Evolutionary conservation across 2,888 invertebrate genomes (phyloP), one percentile per base, ranked within the genome.

Genomic region (Chrysolina oricalcia): DNA sequence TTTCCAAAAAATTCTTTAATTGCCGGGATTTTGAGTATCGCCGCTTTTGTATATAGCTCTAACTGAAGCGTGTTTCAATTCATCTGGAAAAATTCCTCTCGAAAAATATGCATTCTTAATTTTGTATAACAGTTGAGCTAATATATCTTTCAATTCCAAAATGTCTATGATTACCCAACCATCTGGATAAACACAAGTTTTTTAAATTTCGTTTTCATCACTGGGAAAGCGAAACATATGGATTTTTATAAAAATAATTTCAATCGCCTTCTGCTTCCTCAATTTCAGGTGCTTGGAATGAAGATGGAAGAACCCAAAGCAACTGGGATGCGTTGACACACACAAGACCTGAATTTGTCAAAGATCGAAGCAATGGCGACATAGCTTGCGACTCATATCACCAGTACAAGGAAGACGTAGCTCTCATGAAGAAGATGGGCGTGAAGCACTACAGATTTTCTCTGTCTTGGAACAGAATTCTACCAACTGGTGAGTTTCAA

Each of bases 361-460:
- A 85, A 78, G 91, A 92, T 78, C 87, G 89, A 2, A 89, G 90
- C 0, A 93, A 91, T 73, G 93, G 91, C 0, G 93, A 94, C 82
- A 87, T 92, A 0, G 92, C 94, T 0, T 92, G 92, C 71, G 93
- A 94, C 85, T 93, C 93, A 27, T 94, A 93, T 86, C 91, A 93
- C 86, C 90, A 89, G 81, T 92, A 91, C 85, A 89, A 90, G 81
- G 91, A 92, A 53, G 94, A 95, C 81, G 91, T 93, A 0, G 83
- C 87, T 35, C 85, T 93, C 62, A 82, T 94, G 73, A 90, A 89
- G 74, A 85, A 90, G 27, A 86, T 94, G 0, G 92, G 92, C 0
- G 90, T 91, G 4, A 81, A 88, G 65, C 90, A 89, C 84, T 93
- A 93, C 86, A 88, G 93, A 74, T 80, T 83, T 74, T 82, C 83